Evolutionary conservation across 2,113 vertebrate species (phyloP), one percentile per base, ranked within the genome.

Genomic region (Pundamilia nyererei): DNA sequence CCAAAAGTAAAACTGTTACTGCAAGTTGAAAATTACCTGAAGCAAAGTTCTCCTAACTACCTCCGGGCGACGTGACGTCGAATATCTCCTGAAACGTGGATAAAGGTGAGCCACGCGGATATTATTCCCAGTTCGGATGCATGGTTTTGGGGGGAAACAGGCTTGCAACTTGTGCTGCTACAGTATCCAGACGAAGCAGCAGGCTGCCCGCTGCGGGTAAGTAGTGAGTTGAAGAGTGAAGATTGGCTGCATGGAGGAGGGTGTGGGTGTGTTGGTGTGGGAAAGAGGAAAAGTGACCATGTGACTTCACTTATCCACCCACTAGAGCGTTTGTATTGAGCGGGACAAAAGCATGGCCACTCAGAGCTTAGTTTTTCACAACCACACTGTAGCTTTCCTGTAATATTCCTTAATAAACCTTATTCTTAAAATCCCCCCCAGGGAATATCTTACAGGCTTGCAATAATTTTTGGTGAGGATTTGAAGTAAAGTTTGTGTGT

Each of bases 191-290:
- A 80, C 79, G 85, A 82, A 84, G 85, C 75, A 84, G 85, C 75
- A 77, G 88, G 55, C 84, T 88, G 82, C 88, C 92, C 85, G 93
- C 92, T 87, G 91, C 75, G 93, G 35, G 80, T 35, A 60, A 84
- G 86, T 33, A 83, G 53, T 26, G 90, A 86, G 86, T 62, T 49
- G 90, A 79, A 72, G 90, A 93, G 91, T 26, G 80, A 85, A 92
- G 86, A 92, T 89, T 13, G 89, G 86, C 86, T 92, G 95, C 92
- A 85, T 82, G 90, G 90, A 93, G 93, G 92, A 93, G 92, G 87
- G 82, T 89, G 94, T 95, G 95, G 91, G 94, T 94, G 95, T 95
- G 95, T 94, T 94, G 93, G 93, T 95, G 94, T 94, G 93, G 90
- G 91, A 94, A 84, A 95, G 94, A 92, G 89, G 89, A 94, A 94